Conservation (phyloP, 2,888 invertebrate genomes). For the Graphium colonna region DNA sequence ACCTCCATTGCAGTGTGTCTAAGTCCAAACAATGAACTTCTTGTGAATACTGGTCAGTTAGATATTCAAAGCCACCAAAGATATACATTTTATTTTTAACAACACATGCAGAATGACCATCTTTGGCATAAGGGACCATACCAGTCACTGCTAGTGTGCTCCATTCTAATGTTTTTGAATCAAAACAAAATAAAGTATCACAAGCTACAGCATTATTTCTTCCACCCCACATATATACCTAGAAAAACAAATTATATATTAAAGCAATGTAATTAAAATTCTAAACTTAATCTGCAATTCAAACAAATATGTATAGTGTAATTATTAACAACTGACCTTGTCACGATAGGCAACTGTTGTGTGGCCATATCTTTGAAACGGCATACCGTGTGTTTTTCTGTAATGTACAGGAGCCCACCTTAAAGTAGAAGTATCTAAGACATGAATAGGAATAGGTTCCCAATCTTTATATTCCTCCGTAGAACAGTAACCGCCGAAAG, state of each 20-base stretch:
- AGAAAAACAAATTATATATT: conserved; percentile 26
- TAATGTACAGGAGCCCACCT: conserved; percentile 79
- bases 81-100: conserved; percentile 90
- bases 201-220: conserved; percentile 91
- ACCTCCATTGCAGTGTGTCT: conserved; percentile 86
- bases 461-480: conserved; percentile 88
- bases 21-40: conserved; percentile 89
- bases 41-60: conserved; percentile 88
- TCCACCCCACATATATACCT: conserved; percentile 95
- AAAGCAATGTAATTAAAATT: background rate
- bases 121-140: conserved; percentile 88
- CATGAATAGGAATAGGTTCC: conserved; percentile 92
- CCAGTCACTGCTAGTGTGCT: conserved; percentile 83
- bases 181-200: conserved; percentile 89
- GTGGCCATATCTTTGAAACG: conserved; percentile 94
- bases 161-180: conserved; percentile 86
- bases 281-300: background rate
- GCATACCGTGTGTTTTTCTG: conserved; percentile 78
- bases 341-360: conserved; percentile 90
- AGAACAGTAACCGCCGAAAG: conserved; percentile 95
- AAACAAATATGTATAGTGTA: background rate
- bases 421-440: conserved; percentile 86
- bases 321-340: conserved; percentile 59
- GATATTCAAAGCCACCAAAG: conserved; percentile 95
- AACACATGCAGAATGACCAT: conserved; percentile 94